Percentiles rank a stretch among this genome's conserved stretches.
Conservation (phyloP, 2,797 vertebrate species). For the Rhynchonycteris naso region DNA sequence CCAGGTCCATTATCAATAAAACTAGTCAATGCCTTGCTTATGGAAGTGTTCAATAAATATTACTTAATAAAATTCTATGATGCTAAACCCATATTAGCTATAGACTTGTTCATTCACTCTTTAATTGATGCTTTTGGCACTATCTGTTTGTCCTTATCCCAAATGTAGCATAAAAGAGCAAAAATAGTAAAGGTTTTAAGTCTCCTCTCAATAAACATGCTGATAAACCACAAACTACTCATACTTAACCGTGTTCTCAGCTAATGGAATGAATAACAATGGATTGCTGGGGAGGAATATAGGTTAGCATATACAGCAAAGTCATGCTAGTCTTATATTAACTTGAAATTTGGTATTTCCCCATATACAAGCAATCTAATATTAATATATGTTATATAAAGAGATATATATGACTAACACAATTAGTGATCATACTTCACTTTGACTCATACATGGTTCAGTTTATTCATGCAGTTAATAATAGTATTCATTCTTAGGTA, state of each 20-base stretch:
- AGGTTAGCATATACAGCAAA: background rate
- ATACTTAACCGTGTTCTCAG: background rate
- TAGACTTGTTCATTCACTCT: conserved; percentile 6
- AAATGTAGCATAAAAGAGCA: background rate
- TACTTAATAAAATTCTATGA: conserved; percentile 25
- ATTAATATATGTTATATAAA: conserved; percentile 9
- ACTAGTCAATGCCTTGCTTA: background rate
- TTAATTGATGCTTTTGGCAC: conserved; percentile 10
- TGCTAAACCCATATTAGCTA: conserved; percentile 30
- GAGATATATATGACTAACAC: background rate
- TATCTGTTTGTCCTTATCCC: background rate
- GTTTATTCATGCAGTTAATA: background rate
- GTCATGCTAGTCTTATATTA: background rate
- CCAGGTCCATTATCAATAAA: background rate
- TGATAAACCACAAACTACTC: background rate
- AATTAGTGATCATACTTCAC: background rate
- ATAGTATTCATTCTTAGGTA: background rate
- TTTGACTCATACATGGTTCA: background rate
- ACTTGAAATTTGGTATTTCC: background rate
- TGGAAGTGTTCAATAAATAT: background rate
- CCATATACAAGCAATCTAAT: background rate
- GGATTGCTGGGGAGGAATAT: background rate
- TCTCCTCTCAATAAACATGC: background rate
- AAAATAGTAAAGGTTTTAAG: background rate
- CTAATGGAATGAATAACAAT: background rate